Conservation (phyloP, 2,888 invertebrate species). For the Pecten maximus region DNA sequence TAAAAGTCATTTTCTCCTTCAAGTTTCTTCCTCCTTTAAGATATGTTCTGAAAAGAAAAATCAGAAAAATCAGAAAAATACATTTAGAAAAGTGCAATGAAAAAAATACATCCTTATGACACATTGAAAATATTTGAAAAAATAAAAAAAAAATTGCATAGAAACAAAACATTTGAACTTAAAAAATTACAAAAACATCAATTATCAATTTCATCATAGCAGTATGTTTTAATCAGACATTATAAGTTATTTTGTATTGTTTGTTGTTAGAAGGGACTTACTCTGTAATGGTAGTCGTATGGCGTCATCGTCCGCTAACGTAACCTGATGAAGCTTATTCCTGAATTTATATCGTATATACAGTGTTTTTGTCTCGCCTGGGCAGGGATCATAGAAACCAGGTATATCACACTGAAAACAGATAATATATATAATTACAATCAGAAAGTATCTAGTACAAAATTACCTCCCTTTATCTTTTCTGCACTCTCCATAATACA, state of each 20-base stretch:
- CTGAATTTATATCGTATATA: constrained; percentile 93
- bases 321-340: constrained; percentile 90
- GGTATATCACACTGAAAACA: constrained; percentile 93
- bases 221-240: too few relatives aligned
- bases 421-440: not conserved
- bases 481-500: not conserved
- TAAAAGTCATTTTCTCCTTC: not conserved
- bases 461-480: not conserved
- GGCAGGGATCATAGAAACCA: constrained; percentile 97
- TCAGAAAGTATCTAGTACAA: not conserved
- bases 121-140: too few relatives aligned
- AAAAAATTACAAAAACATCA: too few relatives aligned
- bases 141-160: too few relatives aligned
- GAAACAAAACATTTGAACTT: too few relatives aligned
- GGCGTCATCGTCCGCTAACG: constrained; percentile 90
- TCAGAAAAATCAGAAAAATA: not conserved
- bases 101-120: too few relatives aligned
- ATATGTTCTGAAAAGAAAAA: constrained; percentile 21
- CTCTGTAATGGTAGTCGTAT: constrained; percentile 90
- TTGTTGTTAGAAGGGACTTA: constrained; percentile 84
- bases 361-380: constrained; percentile 94
- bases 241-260: too few relatives aligned
- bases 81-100: too few relatives aligned
- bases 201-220: too few relatives aligned
- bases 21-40: not conserved